Base-by-base conservation (phyloP, 2,888 invertebrate genomes). In the Heliconius charithonia region DNA sequence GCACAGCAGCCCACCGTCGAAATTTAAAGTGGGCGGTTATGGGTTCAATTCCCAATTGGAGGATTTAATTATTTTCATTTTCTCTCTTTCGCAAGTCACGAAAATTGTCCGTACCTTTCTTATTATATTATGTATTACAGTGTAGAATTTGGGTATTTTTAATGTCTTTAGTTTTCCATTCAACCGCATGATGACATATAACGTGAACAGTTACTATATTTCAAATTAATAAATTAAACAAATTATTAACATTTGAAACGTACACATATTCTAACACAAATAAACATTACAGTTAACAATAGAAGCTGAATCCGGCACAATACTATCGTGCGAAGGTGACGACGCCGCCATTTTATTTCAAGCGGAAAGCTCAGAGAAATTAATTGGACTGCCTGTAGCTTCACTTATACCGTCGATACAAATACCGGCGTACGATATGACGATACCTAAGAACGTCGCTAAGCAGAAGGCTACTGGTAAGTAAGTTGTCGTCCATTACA, bases 381-480 rank as follows among this genome's bases (percentile, higher is more conserved):
- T 96, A 1, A 85, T 95, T 32, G 96, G 96, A 6, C 83, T 95
- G 79, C 94, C 95, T 1, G 89, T 96, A 3, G 88, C 90, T 3
- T 90, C 93, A 0, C 91, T 96, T 74, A 92, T 96, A 79, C 96
- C 96, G 0, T 94, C 95, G 62, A 93, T 95, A 76, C 91, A 92
- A 25, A 87, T 96, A 78, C 96, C 95, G 0, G 82, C 89, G 0
- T 88, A 89, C 72, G 93, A 93, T 67, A 86, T 88, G 7, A 88
- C 89, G 0, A 85, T 95, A 73, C 86, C 95, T 0, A 91, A 91
- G 75, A 90, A 92, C 70, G 87, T 96, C 3, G 92, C 95, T 25
- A 96, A 96, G 83, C 96, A 96, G 86, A 95, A 96, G 83, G 95
- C 96, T n/a, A 96, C 96, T 78, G 97, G 96, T 88, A 85, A 79